Evolutionary conservation across 1,140 invertebrate genomes (phyloP), one percentile per base, ranked within the genome.

Genomic region (Pogonus chalceus): DNA sequence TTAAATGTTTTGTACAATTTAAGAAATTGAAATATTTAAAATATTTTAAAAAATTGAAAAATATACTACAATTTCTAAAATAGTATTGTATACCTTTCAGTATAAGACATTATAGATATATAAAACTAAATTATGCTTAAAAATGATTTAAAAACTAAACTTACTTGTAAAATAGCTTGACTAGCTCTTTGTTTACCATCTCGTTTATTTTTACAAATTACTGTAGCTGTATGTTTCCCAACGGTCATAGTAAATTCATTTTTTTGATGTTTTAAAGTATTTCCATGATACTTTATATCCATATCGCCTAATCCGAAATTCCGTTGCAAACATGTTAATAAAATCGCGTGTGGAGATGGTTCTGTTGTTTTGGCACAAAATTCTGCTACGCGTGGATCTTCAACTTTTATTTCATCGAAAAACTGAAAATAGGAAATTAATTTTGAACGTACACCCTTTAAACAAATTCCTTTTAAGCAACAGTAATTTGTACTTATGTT

Each of bases 131-230:
- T n/a, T n/a, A n/a, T n/a, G n/a, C n/a, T n/a, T n/a, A n/a, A n/a
- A n/a, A n/a, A n/a, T n/a, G n/a, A n/a, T n/a, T n/a, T n/a, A n/a
- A n/a, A n/a, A n/a, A n/a, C n/a, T n/a, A n/a, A n/a, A 20, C 49
- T 50, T 60, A 80, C 79, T 70, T 96, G 88, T 23, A 98, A 69
- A 59, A 98, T 93, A n/a, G 89, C 84, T 73, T 98, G 95, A 14
- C 93, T 92, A 10, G 94, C 94, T 61, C 89, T 75, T 67, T 98
- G 95, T 70, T 98, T 98, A n/a, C 94, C 95, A 63, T 95, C 93
- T 62, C 92, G 83, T 72, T 98, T 98, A 73, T 97, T 98, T 65
- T 92, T 90, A 69, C 93, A 96, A 7, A 83, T 76, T 18, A 92
- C 88, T n/a, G 83, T 84, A 2, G 88, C 88, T 14, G 81, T 85